A percentile compares a stretch with the other conserved stretches of the same genome.
phyloP scores from a whole-genome alignment of 2,888 invertebrate species.

The Mesoligia furuncula region DNA sequence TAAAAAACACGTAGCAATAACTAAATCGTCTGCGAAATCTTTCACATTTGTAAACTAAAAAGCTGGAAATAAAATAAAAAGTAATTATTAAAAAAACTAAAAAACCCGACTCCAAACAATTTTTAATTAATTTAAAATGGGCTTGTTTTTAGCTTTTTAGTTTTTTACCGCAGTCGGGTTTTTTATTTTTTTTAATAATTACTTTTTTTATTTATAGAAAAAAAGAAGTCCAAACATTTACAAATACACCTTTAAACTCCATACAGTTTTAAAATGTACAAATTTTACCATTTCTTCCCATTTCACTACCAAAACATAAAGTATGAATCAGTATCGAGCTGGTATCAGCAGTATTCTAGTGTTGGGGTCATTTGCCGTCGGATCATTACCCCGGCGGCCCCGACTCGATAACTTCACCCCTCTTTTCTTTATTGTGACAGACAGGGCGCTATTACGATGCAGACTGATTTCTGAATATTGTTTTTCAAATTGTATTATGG shows the following conservation, averaged over 20 bases:
- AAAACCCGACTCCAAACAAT: too few species aligned
- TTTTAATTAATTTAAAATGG: too few species aligned
- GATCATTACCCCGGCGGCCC: slow-evolving; percentile 69
- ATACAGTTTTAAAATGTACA: background rate
- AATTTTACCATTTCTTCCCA: background rate
- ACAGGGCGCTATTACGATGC: slow-evolving; percentile 34
- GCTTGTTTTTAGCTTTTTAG: too few species aligned
- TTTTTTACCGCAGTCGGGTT: too few species aligned
- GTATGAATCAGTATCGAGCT: slow-evolving; percentile 42
- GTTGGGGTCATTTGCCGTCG: slow-evolving; percentile 66
- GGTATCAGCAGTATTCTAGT: slow-evolving; percentile 19
- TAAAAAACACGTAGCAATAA: too few species aligned
- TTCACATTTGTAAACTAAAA: too few species aligned
- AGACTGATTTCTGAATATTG: slow-evolving; percentile 43
- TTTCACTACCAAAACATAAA: slow-evolving; percentile 12
- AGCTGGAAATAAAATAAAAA: too few species aligned
- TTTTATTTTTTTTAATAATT: too few species aligned
- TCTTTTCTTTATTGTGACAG: slow-evolving; percentile 59
- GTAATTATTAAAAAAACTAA: too few species aligned
- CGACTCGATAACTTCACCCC: slow-evolving; percentile 66
- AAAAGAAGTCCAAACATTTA: background rate
- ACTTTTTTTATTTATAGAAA: too few species aligned
- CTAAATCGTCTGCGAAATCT: too few species aligned
- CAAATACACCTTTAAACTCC: background rate
- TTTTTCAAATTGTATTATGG: slow-evolving; percentile 37